phyloP scores from a whole-genome alignment of 2,113 vertebrate genomes.

The Indri indri region DNA sequence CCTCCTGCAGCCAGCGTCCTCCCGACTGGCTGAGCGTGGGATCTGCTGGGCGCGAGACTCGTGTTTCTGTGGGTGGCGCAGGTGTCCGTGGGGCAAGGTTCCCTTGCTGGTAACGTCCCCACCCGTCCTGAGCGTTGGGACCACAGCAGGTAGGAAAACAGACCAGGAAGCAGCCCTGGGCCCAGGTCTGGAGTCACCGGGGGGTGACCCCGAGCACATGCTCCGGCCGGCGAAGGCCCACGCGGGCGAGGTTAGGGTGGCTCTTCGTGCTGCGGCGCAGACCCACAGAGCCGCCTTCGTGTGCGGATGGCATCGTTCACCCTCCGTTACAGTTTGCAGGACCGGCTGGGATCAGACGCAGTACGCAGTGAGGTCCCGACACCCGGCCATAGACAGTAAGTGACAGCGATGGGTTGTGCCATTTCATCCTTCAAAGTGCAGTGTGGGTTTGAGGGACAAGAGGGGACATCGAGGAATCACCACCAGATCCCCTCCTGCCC shows the following conservation, averaged over 20 bases:
- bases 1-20: neutral
- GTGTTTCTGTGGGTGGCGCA: neutral
- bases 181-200: neutral
- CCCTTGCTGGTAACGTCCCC: neutral
- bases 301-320: no score
- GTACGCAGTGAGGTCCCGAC: neutral
- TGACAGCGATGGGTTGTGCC: neutral
- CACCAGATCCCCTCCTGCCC: neutral
- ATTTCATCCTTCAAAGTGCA: neutral
- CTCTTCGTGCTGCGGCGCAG: no score
- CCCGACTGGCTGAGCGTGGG: neutral
- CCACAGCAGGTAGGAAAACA: neutral
- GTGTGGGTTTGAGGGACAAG: neutral
- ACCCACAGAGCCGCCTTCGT: neutral
- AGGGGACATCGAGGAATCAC: neutral
- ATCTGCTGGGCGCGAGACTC: neutral
- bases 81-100: neutral
- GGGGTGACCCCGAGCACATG: no score
- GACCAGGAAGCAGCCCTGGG: neutral
- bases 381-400: neutral
- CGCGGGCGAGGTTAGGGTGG: no score
- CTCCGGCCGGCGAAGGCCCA: no score
- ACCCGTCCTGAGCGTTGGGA: neutral
- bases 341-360: no score
- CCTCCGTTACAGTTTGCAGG: neutral